A percentile compares a stretch with the other conserved stretches of the same genome.
phyloP scores from a whole-genome alignment of 2,113 vertebrate species.

The Naja naja region DNA sequence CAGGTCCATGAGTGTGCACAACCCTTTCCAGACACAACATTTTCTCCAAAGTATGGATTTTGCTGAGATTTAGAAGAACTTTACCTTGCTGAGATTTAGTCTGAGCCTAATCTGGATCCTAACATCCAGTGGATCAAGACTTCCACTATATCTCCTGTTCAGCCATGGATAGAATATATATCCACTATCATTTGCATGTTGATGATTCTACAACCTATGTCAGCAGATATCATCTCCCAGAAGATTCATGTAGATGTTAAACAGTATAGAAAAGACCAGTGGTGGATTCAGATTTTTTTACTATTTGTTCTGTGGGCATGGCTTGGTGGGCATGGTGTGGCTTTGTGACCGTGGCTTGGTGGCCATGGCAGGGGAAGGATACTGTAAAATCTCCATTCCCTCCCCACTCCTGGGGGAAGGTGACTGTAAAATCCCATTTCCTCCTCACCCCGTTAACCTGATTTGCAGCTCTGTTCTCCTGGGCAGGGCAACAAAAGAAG shows the following conservation, averaged over 20 bases:
- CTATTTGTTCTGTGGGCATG: too few species aligned
- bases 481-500: too few species aligned
- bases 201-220: neutral
- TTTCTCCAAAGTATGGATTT: neutral
- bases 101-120: neutral
- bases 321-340: too few species aligned
- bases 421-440: too few species aligned
- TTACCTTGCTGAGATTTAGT: neutral
- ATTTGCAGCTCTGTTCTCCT: too few species aligned
- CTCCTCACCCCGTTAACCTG: too few species aligned
- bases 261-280: neutral
- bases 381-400: too few species aligned
- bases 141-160: neutral
- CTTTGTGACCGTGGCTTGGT: too few species aligned
- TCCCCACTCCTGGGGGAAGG: too few species aligned
- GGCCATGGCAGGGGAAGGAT: too few species aligned
- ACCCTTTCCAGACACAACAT: neutral
- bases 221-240: neutral
- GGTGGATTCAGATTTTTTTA: too few species aligned
- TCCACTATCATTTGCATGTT: neutral
- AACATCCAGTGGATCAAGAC: neutral
- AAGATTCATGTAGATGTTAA: neutral
- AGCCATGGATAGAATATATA: neutral
- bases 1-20: neutral
- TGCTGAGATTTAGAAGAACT: too few species aligned